Percentiles rank a stretch among this genome's conserved stretches.
phyloP scores from a whole-genome alignment of 2,113 vertebrate species.

The Cyanoramphus novaezelandiae region DNA sequence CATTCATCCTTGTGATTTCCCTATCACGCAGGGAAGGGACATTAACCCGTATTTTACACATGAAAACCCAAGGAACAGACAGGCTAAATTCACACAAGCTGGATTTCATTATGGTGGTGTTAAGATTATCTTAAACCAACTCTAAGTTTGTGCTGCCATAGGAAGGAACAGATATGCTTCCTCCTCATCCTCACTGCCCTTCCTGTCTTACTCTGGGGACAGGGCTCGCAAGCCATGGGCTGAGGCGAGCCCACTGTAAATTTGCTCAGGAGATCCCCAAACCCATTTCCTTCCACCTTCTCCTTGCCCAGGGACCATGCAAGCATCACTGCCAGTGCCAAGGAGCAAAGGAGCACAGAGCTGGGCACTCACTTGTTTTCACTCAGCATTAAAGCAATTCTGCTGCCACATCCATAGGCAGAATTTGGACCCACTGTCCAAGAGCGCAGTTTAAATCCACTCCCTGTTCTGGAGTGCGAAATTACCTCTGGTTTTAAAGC shows the following conservation, averaged over 20 bases:
- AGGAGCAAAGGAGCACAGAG: background rate
- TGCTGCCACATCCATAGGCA: background rate
- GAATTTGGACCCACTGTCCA: background rate
- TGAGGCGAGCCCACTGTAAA: background rate
- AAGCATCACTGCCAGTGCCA: rapidly evolving
- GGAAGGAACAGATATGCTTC: background rate
- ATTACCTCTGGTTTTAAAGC: background rate
- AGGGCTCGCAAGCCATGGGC: background rate
- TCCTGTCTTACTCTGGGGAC: background rate
- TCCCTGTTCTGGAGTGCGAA: background rate
- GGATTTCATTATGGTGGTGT: rapidly evolving
- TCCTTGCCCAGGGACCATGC: background rate
- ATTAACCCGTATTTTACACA: background rate
- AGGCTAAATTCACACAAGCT: background rate
- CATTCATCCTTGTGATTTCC: background rate
- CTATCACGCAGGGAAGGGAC: background rate
- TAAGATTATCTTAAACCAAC: background rate
- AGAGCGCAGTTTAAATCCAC: rapidly evolving
- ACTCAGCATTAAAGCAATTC: background rate
- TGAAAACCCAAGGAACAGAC: background rate
- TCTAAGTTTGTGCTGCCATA: background rate
- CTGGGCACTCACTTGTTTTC: background rate
- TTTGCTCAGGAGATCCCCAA: background rate
- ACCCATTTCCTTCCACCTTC: background rate
- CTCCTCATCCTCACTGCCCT: background rate